These are phyloP conservation scores for Lepidurus arcticus DNA, from an alignment of 1,140 invertebrate species.

Conservation along the genomic window DNA sequence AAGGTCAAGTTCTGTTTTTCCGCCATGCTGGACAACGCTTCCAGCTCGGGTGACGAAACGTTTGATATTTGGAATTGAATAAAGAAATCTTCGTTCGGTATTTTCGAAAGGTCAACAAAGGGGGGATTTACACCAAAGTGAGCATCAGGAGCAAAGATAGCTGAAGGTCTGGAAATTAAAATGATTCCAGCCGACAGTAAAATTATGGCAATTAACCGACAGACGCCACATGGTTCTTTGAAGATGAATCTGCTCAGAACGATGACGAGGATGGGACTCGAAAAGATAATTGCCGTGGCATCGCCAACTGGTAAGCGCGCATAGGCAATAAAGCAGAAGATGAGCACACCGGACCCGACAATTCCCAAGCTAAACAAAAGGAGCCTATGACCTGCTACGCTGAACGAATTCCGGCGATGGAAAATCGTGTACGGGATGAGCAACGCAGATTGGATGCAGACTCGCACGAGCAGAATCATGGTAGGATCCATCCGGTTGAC, in stretches of 20 bases:
- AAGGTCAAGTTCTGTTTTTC: constrained; percentile 7
- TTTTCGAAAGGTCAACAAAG: neutral
- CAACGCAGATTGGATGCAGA: neutral
- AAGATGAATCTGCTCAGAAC: constrained; percentile 11
- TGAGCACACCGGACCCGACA: constrained; percentile 24
- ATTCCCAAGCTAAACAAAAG: constrained; percentile 5
- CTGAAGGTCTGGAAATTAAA: constrained; percentile 13
- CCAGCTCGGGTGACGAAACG: neutral
- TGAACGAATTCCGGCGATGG: constrained; percentile 16
- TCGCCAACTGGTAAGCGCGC: constrained; percentile 24
- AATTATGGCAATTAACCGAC: neutral
- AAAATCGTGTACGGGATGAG: neutral
- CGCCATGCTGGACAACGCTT: neutral
- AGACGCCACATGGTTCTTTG: constrained; percentile 6
- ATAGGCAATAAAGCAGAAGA: constrained; percentile 26
- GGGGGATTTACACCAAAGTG: neutral
- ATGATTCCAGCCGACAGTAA: constrained; percentile 9
- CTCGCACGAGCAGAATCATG: constrained; percentile 22
- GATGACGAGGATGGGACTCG: constrained; percentile 23
- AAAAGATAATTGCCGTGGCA: constrained; percentile 26
- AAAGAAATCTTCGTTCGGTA: neutral
- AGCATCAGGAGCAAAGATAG: neutral
- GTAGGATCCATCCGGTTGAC: constrained; percentile 24
- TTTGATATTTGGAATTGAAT: neutral
- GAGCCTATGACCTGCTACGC: neutral